Evolutionary conservation across 1,140 invertebrate genomes (phyloP), one percentile per base, ranked within the genome.

Genomic region (Polyergus mexicanus): DNA sequence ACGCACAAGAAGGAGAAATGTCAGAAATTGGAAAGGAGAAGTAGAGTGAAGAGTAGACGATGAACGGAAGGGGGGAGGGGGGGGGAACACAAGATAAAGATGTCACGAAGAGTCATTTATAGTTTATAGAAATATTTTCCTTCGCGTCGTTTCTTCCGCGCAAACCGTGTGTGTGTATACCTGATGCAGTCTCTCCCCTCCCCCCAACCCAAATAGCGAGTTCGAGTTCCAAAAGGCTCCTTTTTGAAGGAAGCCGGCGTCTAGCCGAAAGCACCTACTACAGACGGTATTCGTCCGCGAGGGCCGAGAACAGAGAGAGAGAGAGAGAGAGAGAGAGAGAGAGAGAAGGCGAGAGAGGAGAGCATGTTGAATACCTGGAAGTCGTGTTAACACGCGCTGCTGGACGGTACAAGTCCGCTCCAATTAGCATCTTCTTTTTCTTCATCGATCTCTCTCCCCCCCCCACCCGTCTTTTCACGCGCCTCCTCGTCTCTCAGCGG

Each of bases 381-480:
- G 85, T 88, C 80, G 84, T 92, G 88, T 91, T 92, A 91, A 90
- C 89, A 89, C 87, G 89, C 89, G 89, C 87, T 84, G 90, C 86
- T 91, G 91, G 89, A 90, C 86, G 86, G 88, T 92, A 90, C 89
- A 90, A 88, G 91, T 89, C 16, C 86, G 90, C 89, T 92, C 90
- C 89, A 93, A 92, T 93, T 93, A 93, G 91, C 92, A 91, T 89
- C 81, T 87, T 89, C 86, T 87, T 90, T 89, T 87, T 88, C 86
- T 85, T 74, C 87, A 84, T 86, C 84, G 81, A 89, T 86, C 91
- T 88, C 54, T 88, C 81, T 63, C 63, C 41, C 28, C 56, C 32
- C 76, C 71, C 2, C 66, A 60, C 32, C 54, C 72, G 1, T 51
- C 51, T 32, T 60, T 58, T 44, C 63, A 35, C 68, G 71, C 60